Conservation (phyloP, 1,140 invertebrate genomes). For the Zaprionus ornatus region DNA sequence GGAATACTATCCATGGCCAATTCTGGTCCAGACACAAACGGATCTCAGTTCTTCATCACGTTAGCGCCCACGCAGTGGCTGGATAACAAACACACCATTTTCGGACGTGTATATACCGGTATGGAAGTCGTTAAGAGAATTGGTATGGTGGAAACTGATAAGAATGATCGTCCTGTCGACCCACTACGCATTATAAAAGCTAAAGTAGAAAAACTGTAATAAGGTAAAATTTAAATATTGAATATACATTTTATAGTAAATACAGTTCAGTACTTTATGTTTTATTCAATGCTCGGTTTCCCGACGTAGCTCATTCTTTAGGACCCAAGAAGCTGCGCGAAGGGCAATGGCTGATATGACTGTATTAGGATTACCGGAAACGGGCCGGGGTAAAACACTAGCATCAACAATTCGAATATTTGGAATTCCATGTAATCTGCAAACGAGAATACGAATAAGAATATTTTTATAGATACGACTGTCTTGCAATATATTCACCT, state of each 20-base stretch:
- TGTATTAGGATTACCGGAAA: slow-evolving; percentile 89
- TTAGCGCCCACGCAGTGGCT: slow-evolving; percentile 98
- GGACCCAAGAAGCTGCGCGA: slow-evolving; percentile 87
- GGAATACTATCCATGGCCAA: slow-evolving; percentile 91
- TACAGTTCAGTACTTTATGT: not conserved
- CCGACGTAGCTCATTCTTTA: slow-evolving; percentile 59
- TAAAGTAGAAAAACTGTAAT: slow-evolving; percentile 85
- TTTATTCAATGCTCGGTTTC: not conserved
- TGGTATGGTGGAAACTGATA: slow-evolving; percentile 96
- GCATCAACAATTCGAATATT: slow-evolving; percentile 89
- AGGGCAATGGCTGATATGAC: slow-evolving; percentile 88
- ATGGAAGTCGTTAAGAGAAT: slow-evolving; percentile 96
- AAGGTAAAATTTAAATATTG: slow-evolving; percentile 1
- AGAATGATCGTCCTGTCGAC: slow-evolving; percentile 94
- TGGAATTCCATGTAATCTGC: slow-evolving; percentile 87
- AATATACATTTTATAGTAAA: slow-evolving; percentile 12
- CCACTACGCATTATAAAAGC: slow-evolving; percentile 94
- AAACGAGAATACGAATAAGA: slow-evolving; percentile 7
- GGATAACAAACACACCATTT: slow-evolving; percentile 98
- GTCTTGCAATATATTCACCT: slow-evolving; percentile 36
- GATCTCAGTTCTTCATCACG: slow-evolving; percentile 99
- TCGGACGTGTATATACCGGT: slow-evolving; percentile 94
- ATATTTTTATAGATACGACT: not conserved
- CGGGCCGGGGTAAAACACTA: slow-evolving; percentile 88
- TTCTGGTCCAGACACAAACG: slow-evolving; percentile 97